Evolutionary conservation across 2,113 vertebrate genomes (phyloP).

Genomic region (Phrynosoma blainvillii): DNA sequence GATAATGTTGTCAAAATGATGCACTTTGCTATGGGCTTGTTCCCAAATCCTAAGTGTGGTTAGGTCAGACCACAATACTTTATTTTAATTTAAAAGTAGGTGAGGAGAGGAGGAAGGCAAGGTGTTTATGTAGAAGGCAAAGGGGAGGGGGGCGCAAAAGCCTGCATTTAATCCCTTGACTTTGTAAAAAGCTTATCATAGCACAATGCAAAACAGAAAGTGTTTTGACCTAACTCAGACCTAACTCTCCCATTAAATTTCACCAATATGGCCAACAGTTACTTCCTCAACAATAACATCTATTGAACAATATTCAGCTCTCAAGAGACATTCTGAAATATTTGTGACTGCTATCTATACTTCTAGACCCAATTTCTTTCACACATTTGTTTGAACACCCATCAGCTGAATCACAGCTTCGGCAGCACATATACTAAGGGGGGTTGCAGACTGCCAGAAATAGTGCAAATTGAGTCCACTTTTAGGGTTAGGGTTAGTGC

Average conservation of each 20-base stretch:
- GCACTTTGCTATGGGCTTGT: neutral
- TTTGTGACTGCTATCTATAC: neutral
- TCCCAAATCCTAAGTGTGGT: neutral
- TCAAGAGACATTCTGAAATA: neutral
- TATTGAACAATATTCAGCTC: neutral
- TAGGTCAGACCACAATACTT: neutral
- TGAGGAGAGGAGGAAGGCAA: neutral
- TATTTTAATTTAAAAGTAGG: slow-evolving; percentile 3
- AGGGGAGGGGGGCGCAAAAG: too few relatives aligned
- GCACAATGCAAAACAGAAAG: neutral
- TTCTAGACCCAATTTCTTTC: neutral
- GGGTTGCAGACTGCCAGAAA: too few relatives aligned
- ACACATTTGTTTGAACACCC: neutral
- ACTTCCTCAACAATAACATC: neutral
- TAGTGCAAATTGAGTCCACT: too few relatives aligned
- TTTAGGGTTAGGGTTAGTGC: neutral
- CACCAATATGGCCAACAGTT: too few relatives aligned
- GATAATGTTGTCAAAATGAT: neutral
- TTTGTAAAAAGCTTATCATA: neutral
- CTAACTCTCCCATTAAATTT: neutral
- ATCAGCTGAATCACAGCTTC: too few relatives aligned
- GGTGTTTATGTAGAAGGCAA: too few relatives aligned
- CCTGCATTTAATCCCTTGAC: neutral
- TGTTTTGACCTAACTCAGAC: too few relatives aligned
- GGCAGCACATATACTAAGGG: too few relatives aligned